Evolutionary conservation across 2,888 invertebrate species (phyloP).

Genomic region (Stenodera caucasica): DNA sequence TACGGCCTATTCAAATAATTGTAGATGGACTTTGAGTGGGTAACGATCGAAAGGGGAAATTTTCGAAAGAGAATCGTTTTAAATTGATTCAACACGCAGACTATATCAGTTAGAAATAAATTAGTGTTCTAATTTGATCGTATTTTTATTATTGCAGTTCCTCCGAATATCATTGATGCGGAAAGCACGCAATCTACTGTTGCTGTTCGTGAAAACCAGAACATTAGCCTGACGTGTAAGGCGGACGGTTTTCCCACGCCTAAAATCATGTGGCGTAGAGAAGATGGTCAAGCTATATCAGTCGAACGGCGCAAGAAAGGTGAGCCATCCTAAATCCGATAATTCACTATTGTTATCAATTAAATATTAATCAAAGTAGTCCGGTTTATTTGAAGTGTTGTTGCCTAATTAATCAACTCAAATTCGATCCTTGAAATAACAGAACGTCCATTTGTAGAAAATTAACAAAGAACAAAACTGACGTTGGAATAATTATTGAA

Average conservation of each 20-base stretch:
- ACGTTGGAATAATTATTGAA: too few relatives aligned
- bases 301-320: slow-evolving; percentile 87
- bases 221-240: slow-evolving; percentile 88
- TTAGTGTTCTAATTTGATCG: slow-evolving; percentile 27
- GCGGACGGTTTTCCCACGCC: slow-evolving; percentile 91
- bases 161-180: slow-evolving; percentile 89
- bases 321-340: slow-evolving; percentile 53
- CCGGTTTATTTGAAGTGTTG: slow-evolving; percentile 17
- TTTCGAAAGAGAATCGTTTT: neutral
- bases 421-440: neutral
- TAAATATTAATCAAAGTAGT: slow-evolving; percentile 8
- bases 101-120: slow-evolving; percentile 23
- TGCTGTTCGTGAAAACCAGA: slow-evolving; percentile 90
- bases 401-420: slow-evolving; percentile 12
- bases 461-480: neutral
- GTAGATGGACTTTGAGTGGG: too few relatives aligned
- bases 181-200: slow-evolving; percentile 90
- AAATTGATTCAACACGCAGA: slow-evolving; percentile 25
- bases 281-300: slow-evolving; percentile 85
- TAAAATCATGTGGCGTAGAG: slow-evolving; percentile 90
- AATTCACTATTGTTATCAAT: slow-evolving; percentile 8
- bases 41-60: too few relatives aligned
- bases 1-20: neutral
- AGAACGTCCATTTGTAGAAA: slow-evolving; percentile 8
- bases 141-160: slow-evolving; percentile 67